phyloP scores from a whole-genome alignment of 1,140 invertebrate species.

The Pomacea maculata region DNA sequence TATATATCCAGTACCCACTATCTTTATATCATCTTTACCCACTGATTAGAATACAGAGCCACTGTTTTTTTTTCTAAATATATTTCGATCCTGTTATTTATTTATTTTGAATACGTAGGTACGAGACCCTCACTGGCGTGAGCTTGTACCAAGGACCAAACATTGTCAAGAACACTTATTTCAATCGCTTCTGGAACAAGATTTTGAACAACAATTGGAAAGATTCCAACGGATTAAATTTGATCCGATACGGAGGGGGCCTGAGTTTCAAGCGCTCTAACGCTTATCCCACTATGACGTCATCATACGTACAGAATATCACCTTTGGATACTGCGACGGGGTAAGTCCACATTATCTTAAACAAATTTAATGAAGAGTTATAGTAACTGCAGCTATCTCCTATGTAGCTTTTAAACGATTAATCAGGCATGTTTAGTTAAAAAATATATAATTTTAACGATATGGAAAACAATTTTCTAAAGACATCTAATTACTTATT shows the following conservation, averaged over 20 bases:
- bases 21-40: no score
- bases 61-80: no score
- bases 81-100: no score
- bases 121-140: background rate
- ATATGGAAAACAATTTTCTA: background rate
- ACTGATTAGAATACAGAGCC: no score
- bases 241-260: constrained; percentile 13
- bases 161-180: constrained; percentile 17
- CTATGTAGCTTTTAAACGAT: background rate
- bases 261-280: constrained; percentile 20
- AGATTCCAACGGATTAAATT: background rate
- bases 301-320: constrained; percentile 1
- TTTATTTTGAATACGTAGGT: background rate
- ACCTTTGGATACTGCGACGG: constrained; percentile 16
- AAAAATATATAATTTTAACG: background rate
- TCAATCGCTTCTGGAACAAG: constrained; percentile 17
- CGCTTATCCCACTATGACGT: constrained; percentile 23
- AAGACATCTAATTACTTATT: background rate
- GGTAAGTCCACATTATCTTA: background rate
- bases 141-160: constrained; percentile 20
- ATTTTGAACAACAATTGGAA: background rate
- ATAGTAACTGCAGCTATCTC: background rate
- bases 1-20: no score
- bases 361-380: background rate
- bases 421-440: background rate